Evolutionary conservation across 92 coral and sea anemone species (phyloP).

Genomic region (Epizoanthus illoricatus): DNA sequence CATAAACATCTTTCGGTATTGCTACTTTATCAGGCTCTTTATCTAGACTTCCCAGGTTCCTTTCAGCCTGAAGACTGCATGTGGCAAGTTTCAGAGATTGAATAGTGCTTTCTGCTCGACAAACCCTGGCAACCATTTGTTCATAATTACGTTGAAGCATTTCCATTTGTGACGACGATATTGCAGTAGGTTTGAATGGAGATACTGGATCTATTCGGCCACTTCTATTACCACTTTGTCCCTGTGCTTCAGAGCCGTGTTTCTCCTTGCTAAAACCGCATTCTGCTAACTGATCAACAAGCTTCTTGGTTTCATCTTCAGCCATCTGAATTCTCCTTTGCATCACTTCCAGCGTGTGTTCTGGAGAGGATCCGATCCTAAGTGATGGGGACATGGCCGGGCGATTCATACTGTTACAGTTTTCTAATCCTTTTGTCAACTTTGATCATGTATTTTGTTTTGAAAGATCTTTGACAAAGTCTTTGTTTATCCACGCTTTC

Average conservation of each 20-base stretch:
- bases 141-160: constrained; percentile 85
- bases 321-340: constrained; percentile 92
- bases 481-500: constrained; percentile 34
- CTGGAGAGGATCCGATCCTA: constrained; percentile 74
- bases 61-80: constrained; percentile 91
- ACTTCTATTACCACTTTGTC: constrained; percentile 36
- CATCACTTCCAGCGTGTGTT: constrained; percentile 92
- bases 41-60: constrained; percentile 60
- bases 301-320: constrained; percentile 90
- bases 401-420: constrained; percentile 52
- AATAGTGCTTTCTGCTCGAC: constrained; percentile 95
- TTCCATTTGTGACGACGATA: constrained; percentile 68
- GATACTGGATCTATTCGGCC: constrained; percentile 83
- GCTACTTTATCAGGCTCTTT: constrained; percentile 56
- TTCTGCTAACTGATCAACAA: constrained; percentile 84
- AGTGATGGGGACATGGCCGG: constrained; percentile 82
- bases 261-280: constrained; percentile 87
- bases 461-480: constrained; percentile 18
- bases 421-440: constrained; percentile 6
- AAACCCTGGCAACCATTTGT: constrained; percentile 88
- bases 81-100: constrained; percentile 93
- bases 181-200: constrained; percentile 70
- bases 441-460: constrained; percentile 7
- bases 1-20: constrained; percentile 82
- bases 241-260: constrained; percentile 39